Percentiles rank a stretch among this genome's conserved stretches.
Conservation (phyloP, 1,140 invertebrate species). For the Zaprionus vittiger region DNA sequence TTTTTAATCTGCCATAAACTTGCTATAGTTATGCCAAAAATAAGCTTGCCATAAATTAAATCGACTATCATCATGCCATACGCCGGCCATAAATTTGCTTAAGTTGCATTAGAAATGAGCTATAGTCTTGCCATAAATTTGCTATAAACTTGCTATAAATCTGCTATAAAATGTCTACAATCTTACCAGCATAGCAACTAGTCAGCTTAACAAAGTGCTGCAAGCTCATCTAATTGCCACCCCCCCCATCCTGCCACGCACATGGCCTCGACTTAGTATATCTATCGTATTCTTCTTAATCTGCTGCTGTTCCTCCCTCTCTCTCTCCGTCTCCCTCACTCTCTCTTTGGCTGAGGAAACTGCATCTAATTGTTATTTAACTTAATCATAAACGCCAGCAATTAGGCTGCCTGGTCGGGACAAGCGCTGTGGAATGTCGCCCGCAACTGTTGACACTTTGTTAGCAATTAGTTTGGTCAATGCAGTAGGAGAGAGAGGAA, state of each 20-base stretch:
- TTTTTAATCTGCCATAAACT: neutral
- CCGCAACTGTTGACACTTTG: slow-evolving; percentile 79
- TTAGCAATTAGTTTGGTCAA: slow-evolving; percentile 78
- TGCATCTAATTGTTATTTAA: slow-evolving; percentile 77
- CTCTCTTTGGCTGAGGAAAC: slow-evolving; percentile 25
- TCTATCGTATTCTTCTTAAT: neutral
- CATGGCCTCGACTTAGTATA: neutral
- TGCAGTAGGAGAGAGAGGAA: slow-evolving; percentile 3
- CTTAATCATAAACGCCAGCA: slow-evolving; percentile 71
- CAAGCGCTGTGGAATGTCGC: slow-evolving; percentile 13
- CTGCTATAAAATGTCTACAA: neutral
- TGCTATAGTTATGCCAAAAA: neutral
- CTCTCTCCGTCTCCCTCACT: neutral
- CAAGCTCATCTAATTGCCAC: neutral
- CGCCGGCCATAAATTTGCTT: too few relatives aligned
- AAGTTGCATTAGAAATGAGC: too few relatives aligned
- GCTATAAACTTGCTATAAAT: neutral
- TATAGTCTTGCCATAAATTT: neutral
- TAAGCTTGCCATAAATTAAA: neutral
- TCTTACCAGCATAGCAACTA: neutral
- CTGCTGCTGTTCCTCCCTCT: neutral
- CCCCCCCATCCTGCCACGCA: neutral
- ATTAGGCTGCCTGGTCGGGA: slow-evolving; percentile 44
- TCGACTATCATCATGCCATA: too few relatives aligned
- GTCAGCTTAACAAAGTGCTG: neutral